Percentiles rank a stretch among this genome's conserved stretches.
Conservation (phyloP, 1,140 invertebrate genomes). For the Littorina saxatilis region DNA sequence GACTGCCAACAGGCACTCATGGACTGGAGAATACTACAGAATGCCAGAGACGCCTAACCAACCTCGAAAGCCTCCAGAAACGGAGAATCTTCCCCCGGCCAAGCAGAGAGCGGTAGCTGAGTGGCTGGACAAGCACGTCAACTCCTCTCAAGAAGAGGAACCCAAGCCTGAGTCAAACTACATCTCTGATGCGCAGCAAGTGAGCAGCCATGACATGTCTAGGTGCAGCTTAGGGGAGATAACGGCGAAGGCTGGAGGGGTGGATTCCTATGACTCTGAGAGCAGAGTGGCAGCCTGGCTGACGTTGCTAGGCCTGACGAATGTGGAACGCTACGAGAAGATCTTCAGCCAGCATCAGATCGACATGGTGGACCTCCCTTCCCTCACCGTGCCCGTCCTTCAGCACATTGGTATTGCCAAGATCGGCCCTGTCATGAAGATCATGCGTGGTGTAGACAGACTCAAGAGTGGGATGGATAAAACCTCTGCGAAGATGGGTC, state of each 20-base stretch:
- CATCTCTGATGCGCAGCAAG: not conserved
- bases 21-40: not conserved
- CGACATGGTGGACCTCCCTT: conserved; percentile 59
- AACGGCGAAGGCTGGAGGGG: not conserved
- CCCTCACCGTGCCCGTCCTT: conserved; percentile 58
- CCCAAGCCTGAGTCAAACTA: not conserved
- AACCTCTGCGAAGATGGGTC: not conserved
- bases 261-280: conserved; percentile 46
- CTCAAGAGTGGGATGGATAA: conserved; percentile 41
- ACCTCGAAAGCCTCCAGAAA: too few species aligned
- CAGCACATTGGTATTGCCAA: conserved; percentile 67
- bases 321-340: conserved; percentile 60
- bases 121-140: conserved; percentile 16
- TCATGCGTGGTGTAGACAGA: conserved; percentile 62
- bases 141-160: not conserved
- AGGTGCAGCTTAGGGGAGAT: not conserved
- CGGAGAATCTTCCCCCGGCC: not conserved
- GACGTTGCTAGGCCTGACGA: conserved; percentile 54
- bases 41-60: too few species aligned
- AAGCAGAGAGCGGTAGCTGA: not conserved
- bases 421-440: conserved; percentile 67
- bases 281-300: conserved; percentile 65
- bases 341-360: conserved; percentile 69
- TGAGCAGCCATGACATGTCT: not conserved
- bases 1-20: not conserved